Base-by-base conservation (phyloP, 2,888 invertebrate species). In the Willowsia nigromaculata region DNA sequence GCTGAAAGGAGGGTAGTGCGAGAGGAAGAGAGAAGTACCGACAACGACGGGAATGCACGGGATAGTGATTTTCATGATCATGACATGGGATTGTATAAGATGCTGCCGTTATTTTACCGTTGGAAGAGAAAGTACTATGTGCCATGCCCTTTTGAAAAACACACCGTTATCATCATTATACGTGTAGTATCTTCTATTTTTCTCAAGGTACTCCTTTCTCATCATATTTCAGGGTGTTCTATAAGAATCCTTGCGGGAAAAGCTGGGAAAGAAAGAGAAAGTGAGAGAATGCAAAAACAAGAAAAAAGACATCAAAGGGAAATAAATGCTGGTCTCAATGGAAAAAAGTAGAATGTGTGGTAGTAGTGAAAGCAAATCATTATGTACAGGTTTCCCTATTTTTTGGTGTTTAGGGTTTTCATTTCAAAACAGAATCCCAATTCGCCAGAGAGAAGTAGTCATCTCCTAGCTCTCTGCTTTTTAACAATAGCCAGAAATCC, bases 361-460 rank as follows among this genome's bases (percentile, higher is more conserved):
- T 13, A 30, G 50, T 59, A 27, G 59, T 11, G 27, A 13, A 15
- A 27, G 13, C 11, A 15, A 65, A 65, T 37, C 33, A 33, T 37
- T 37, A 59, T 59, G n/a, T n/a, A 3, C 7, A 59, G 13, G 13
- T 59, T 27, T 13, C 59, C 56, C 22, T 4, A 4, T 37, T 37
- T 37, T 18, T 65, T 5, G 15, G 2, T 33, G 33, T 3, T 2
- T 65, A 11, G 5, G 9, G 56, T 22, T 5, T 15, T 33, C 33
- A 65, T 65, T 37, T 18, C n/a, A 65, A 65, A 65, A 65, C 65
- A 65, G 65, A 37, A 37, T 37, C 11, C 0, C 65, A 65, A 15
- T 37, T 65, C 37, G 37, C 37, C 33, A n/a, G 18, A 65, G 18
- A 65, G 65, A 37, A 65, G 65, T 65, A 65, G 65, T 65, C 65